These are phyloP conservation scores for Cerceris rybyensis DNA, from an alignment of 2,888 invertebrate species.

Conservation along the genomic window DNA sequence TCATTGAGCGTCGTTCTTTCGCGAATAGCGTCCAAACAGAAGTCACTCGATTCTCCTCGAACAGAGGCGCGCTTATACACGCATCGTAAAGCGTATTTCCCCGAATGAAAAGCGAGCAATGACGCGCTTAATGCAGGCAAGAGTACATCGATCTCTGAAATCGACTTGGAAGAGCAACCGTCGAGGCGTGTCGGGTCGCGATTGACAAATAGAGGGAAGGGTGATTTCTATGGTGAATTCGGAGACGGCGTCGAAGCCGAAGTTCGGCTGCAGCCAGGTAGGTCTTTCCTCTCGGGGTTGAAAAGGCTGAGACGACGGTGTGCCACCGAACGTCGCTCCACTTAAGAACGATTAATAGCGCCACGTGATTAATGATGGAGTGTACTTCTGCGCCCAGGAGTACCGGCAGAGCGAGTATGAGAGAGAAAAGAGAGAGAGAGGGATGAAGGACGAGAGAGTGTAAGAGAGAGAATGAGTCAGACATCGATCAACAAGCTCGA, in stretches of 20 bases:
- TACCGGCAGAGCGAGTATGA: constrained; percentile 26
- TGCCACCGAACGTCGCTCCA: constrained; percentile 53
- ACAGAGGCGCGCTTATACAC: not conserved
- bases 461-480: no score
- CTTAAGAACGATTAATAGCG: constrained; percentile 74
- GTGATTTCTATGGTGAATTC: constrained; percentile 53
- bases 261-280: constrained; percentile 19
- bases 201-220: constrained; percentile 52
- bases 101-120: constrained; percentile 8
- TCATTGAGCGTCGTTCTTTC: no score
- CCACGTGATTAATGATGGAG: constrained; percentile 68
- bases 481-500: constrained; percentile 51
- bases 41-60: no score
- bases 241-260: constrained; percentile 34
- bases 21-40: no score
- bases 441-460: no score
- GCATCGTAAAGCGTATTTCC: not conserved
- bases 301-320: constrained; percentile 41
- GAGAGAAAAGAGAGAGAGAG: no score
- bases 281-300: constrained; percentile 43
- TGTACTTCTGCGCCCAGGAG: constrained; percentile 54
- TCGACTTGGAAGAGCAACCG: constrained; percentile 22
- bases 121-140: not conserved
- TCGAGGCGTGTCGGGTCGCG: constrained; percentile 10
- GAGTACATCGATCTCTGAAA: constrained; percentile 46